Evolutionary conservation across 2,888 invertebrate species (phyloP), one percentile per base, ranked within the genome.

Genomic region (Drosophila stalkeri): DNA sequence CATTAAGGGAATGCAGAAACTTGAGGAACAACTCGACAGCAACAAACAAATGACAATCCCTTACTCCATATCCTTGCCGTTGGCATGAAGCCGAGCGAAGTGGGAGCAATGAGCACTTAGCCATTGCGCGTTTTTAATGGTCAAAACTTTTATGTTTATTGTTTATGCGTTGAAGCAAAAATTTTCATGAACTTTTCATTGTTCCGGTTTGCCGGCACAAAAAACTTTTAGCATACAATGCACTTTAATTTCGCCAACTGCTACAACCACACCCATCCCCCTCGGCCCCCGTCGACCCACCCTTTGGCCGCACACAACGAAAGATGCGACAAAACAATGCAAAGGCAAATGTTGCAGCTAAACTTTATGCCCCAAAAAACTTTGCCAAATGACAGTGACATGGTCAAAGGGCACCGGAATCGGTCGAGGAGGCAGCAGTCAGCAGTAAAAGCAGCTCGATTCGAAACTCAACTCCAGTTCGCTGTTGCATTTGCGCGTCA

Each of bases 141-240:
- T 81, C 75, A 75, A 86, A 90, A 86, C 73, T 86, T 90, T 86
- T 85, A 82, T 89, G 85, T 86, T 86, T 86, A 90, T 90, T 90
- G 90, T 86, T 90, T 90, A 89, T 89, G 90, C 87, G 85, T 74
- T 90, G 82, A 81, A 81, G 90, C 90, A 80, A 81, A 89, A 89
- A 86, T 86, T 86, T 86, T 89, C 85, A 86, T 86, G 89, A 86
- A 86, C 90, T 86, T 86, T 86, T 90, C 90, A 86, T 86, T 86
- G 86, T 86, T 86, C 90, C 89, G 90, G 90, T 89, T 86, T 86
- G 86, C 78, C 73, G 74, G 86, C 77, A 56, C 64, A 80, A 72
- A 71, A 75, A 89, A 86, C 84, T 89, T 89, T 86, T 66, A 64
- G 84, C 77, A 81, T 75, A 87, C 90, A 89, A 86, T 86, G 86